Evolutionary conservation across 2,113 vertebrate genomes (phyloP).

Genomic region (Camelus dromedarius): DNA sequence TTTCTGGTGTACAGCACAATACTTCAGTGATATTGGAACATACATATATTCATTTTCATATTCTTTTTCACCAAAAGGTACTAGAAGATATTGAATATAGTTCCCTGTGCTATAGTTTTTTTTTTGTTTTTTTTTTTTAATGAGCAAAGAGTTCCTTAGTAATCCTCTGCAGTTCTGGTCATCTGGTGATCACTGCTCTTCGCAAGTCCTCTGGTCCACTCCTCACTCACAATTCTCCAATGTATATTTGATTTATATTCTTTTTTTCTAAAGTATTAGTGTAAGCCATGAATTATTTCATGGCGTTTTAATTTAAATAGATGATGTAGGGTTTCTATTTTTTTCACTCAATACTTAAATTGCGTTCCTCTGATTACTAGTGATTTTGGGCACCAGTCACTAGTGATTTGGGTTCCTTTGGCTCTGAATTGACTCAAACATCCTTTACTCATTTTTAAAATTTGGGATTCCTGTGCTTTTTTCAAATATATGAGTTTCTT

Average conservation of each 20-base stretch:
- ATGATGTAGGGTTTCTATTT: neutral
- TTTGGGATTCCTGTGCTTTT: neutral
- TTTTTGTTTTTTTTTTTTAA: neutral
- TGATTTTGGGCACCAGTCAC: neutral
- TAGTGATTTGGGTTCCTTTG: neutral
- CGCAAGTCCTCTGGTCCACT: neutral
- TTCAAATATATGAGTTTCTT: neutral
- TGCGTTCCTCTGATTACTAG: neutral
- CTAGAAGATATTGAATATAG: too few species aligned
- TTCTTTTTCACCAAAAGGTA: too few species aligned
- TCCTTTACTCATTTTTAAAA: neutral
- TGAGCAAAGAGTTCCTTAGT: neutral
- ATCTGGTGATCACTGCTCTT: neutral
- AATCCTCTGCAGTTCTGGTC: neutral
- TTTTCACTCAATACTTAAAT: slow-evolving; percentile 41
- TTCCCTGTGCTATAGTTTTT: too few species aligned
- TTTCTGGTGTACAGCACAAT: too few species aligned
- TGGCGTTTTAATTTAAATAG: neutral
- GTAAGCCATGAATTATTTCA: neutral
- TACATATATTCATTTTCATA: too few species aligned
- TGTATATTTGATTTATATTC: neutral
- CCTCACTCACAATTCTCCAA: neutral
- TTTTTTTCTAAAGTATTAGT: neutral
- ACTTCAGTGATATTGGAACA: too few species aligned
- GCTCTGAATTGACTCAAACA: neutral